Conservation (phyloP, 2,797 vertebrate species). For the Muraenolepis orangiensis region DNA sequence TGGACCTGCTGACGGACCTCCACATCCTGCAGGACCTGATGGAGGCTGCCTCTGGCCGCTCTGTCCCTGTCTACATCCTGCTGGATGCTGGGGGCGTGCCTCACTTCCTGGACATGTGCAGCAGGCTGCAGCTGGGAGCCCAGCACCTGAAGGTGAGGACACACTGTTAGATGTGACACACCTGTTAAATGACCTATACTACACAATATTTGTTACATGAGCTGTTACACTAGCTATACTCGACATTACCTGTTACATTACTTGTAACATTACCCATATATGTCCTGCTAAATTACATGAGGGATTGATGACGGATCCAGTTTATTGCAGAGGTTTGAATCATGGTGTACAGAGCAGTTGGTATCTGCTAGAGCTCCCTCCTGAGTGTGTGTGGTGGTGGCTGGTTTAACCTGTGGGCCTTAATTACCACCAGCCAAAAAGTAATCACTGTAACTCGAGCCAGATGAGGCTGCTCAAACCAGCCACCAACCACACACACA, state of each 20-base stretch:
- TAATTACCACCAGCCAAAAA: no score
- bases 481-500: no score
- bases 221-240: no score
- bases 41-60: conserved; percentile 79
- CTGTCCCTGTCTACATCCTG: conserved; percentile 86
- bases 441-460: no score
- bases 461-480: no score
- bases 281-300: not conserved
- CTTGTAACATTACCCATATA: not conserved
- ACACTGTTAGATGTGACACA: no score
- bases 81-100: conserved; percentile 77
- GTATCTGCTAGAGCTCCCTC: no score
- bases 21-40: conserved; percentile 91
- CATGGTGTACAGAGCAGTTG: no score
- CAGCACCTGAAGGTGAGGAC: conserved; percentile 79
- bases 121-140: conserved; percentile 73
- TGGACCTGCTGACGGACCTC: conserved; percentile 90
- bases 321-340: no score
- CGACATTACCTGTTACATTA: not conserved
- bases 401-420: no score
- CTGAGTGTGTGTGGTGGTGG: no score
- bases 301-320: no score
- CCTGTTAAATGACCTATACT: not conserved
- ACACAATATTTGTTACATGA: not conserved
- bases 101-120: conserved; percentile 91